phyloP scores from a whole-genome alignment of 1,140 invertebrate genomes.

The Aplysia californica region DNA sequence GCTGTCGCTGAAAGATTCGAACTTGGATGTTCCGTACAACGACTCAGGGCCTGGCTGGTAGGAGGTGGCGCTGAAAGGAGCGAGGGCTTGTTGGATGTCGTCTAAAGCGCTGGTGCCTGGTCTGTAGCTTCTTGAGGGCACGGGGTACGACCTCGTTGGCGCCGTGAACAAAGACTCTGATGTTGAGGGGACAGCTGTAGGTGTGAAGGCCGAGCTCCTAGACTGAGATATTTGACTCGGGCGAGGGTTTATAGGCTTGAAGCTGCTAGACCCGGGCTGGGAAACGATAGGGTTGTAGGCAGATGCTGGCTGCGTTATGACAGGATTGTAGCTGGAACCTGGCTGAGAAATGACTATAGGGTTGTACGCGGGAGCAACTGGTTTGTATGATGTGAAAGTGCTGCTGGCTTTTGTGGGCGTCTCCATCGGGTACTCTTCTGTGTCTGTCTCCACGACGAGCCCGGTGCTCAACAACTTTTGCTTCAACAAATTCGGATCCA shows the following conservation, averaged over 20 bases:
- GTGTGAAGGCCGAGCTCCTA: background rate
- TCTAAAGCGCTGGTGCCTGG: slow-evolving; percentile 8
- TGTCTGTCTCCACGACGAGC: slow-evolving; percentile 43
- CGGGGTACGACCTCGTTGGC: background rate
- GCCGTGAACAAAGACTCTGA: background rate
- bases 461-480: slow-evolving; percentile 58
- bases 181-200: background rate
- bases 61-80: background rate
- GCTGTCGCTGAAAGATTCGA: slow-evolving; percentile 6
- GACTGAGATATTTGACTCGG: background rate
- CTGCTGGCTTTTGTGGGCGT: no score
- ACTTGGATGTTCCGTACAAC: slow-evolving; percentile 1
- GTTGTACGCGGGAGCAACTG: background rate
- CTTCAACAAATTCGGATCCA: slow-evolving; percentile 56
- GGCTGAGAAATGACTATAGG: background rate
- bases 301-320: background rate
- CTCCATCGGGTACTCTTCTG: slow-evolving; percentile 39
- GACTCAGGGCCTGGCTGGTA: slow-evolving; percentile 23
- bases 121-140: background rate
- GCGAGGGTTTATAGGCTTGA: background rate
- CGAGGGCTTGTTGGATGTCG: slow-evolving; percentile 20
- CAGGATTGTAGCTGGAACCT: background rate
- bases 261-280: background rate
- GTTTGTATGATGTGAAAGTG: no score
- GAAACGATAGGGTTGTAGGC: background rate